Base-by-base conservation (phyloP, 2,888 invertebrate species). In the Chrysina gloriosa region DNA sequence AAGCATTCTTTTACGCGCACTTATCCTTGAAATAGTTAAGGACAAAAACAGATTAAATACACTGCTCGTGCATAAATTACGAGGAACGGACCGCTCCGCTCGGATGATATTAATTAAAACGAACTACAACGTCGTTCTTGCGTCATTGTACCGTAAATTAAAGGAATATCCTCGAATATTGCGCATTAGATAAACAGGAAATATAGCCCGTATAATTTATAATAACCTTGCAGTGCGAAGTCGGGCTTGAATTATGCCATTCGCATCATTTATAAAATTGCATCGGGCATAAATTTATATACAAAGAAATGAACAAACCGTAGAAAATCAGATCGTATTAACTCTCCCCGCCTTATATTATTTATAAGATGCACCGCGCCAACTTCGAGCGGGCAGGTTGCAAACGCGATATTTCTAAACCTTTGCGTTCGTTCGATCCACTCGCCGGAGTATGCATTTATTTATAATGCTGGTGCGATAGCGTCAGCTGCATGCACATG, bases 171-270 rank as follows among this genome's bases (percentile, higher is more conserved):
- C 50, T 50, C 50, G 7, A 27, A 27, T 29, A 27, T 27, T 50
- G 29, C 50, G 50, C 27, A 27, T 29, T 50, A 4, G 11, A 14
- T 27, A 50, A 50, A 50, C 50, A 50, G 50, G 50, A 50, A 50
- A 50, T 29, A 14, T 29, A 14, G 27, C 21, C 11, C n/a, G 16
- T 50, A 29, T 50, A 50, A 50, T 50, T 50, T 50, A 29, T 14
- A 16, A 50, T 29, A 50, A 50, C 50, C 50, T 50, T 50, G 27
- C 16, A 9, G 27, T 7, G 2, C 47, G n/a, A 23, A 48, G 21
- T n/a, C n/a, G n/a, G n/a, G n/a, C n/a, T n/a, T n/a, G 16, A 42
- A 45, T 21, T 31, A 31, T 16, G 7, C 9, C 21, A 21, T 14
- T 21, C 21, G 3, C 19, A n/a, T n/a, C n/a, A 16, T 14, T 45